These are phyloP conservation scores for Electrophaes corylata DNA, from an alignment of 2,888 invertebrate species.

Conservation along the genomic window DNA sequence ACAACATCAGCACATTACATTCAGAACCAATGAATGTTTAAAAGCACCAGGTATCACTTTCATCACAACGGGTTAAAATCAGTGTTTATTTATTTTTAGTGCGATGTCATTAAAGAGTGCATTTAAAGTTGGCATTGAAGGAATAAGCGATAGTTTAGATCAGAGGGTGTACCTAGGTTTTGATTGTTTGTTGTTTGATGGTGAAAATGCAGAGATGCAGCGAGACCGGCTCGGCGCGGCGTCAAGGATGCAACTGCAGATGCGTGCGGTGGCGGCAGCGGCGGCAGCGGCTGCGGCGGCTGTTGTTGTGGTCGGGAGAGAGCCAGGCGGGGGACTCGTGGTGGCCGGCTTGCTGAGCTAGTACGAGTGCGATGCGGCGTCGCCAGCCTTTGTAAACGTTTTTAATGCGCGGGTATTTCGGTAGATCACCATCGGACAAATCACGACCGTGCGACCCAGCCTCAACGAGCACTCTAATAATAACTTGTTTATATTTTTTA, in stretches of 20 bases:
- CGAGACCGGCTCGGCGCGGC: conserved; percentile 31
- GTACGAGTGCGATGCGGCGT: conserved; percentile 55
- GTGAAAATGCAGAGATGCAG: conserved; percentile 34
- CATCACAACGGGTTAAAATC: conserved; percentile 26
- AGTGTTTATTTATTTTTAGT: conserved; percentile 31
- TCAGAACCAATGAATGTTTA: conserved; percentile 11
- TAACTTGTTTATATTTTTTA: conserved; percentile 84
- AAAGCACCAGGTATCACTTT: conserved; percentile 26
- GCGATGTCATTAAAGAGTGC: conserved; percentile 2
- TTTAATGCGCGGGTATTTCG: conserved; percentile 80
- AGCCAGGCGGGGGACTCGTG: conserved; percentile 42
- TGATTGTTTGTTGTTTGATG: conserved; percentile 23
- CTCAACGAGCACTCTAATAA: conserved; percentile 81
- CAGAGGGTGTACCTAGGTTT: conserved; percentile 41
- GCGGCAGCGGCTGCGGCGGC: too few relatives aligned
- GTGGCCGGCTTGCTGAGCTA: conserved; percentile 57
- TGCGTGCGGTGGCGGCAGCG: conserved; percentile 24
- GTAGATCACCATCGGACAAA: conserved; percentile 82
- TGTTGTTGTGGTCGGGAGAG: conserved; percentile 29
- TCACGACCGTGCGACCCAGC: conserved; percentile 83
- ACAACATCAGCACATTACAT: conserved; percentile 17
- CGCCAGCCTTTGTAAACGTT: conserved; percentile 67
- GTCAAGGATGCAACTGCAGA: conserved; percentile 30
- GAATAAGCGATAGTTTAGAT: conserved; percentile 11
- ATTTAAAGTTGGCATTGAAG: conserved; percentile 1